Percentiles rank a stretch among this genome's conserved stretches.
Conservation (phyloP, 2,113 vertebrate genomes). For the Gila orcuttii region DNA sequence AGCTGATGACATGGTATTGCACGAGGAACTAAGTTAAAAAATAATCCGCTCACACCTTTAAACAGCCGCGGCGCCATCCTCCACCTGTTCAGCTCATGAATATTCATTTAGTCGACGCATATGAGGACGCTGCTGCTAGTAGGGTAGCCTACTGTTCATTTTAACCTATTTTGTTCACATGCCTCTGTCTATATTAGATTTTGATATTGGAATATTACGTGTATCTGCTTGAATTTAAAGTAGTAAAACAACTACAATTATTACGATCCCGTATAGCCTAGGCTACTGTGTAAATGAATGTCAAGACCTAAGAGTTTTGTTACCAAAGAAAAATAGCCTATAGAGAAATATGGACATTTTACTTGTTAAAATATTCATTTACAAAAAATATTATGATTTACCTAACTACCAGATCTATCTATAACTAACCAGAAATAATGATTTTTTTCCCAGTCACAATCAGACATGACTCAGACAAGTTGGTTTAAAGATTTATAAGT, state of each 20-base stretch:
- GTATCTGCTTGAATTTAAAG: not conserved
- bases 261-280: not conserved
- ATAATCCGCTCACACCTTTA: not conserved
- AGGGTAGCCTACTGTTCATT: not conserved
- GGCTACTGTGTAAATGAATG: not conserved
- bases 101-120: not conserved
- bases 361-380: too few species aligned
- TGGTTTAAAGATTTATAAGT: not conserved
- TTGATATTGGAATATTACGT: not conserved
- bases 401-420: too few species aligned
- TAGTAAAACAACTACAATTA: too few species aligned
- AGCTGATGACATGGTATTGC: accelerated
- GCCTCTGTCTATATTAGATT: not conserved
- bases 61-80: not conserved
- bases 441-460: too few species aligned
- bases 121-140: not conserved
- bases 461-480: too few species aligned
- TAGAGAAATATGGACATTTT: not conserved
- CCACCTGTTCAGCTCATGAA: slow-evolving; percentile 26
- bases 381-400: too few species aligned
- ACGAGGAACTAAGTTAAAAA: not conserved
- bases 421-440: too few species aligned
- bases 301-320: not conserved
- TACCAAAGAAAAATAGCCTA: not conserved
- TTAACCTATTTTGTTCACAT: not conserved